These are phyloP conservation scores for Cosmia trapezina DNA, from an alignment of 2,888 invertebrate species.

Conservation along the genomic window DNA sequence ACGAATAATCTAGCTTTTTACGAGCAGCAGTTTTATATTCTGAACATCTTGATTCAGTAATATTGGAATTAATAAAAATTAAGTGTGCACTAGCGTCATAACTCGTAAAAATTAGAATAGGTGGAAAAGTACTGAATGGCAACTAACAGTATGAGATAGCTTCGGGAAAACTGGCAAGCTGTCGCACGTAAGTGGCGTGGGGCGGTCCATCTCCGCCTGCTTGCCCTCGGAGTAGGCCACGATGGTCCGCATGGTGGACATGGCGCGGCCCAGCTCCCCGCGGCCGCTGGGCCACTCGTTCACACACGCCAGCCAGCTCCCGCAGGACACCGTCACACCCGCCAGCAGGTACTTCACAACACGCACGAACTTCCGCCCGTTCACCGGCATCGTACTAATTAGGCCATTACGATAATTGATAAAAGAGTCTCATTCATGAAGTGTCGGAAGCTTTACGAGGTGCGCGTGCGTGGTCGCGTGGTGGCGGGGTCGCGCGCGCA, in stretches of 20 bases:
- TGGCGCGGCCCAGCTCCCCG: conserved; percentile 53
- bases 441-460: conserved; percentile 53
- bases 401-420: conserved; percentile 66
- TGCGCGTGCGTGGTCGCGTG: conserved; percentile 68
- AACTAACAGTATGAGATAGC: conserved; percentile 80
- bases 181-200: conserved; percentile 84
- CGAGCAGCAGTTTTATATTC: not conserved
- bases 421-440: conserved; percentile 57
- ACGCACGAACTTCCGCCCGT: conserved; percentile 79
- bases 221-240: conserved; percentile 91
- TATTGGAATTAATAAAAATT: not conserved
- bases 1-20: conserved; percentile 31
- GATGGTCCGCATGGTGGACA: conserved; percentile 89
- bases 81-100: not conserved
- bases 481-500: conserved; percentile 76
- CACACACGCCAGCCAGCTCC: conserved; percentile 86
- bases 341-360: conserved; percentile 83
- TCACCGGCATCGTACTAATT: conserved; percentile 74
- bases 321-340: conserved; percentile 83
- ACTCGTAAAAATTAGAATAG: not conserved
- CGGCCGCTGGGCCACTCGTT: conserved; percentile 81
- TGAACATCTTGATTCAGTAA: conserved; percentile 16
- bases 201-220: conserved; percentile 88
- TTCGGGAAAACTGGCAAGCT: conserved; percentile 81
- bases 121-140: not conserved